Evolutionary conservation across 37 sponge, comb jelly and placozoan genomes (phyloP).

Genomic region (Petrosia ficiformis): DNA sequence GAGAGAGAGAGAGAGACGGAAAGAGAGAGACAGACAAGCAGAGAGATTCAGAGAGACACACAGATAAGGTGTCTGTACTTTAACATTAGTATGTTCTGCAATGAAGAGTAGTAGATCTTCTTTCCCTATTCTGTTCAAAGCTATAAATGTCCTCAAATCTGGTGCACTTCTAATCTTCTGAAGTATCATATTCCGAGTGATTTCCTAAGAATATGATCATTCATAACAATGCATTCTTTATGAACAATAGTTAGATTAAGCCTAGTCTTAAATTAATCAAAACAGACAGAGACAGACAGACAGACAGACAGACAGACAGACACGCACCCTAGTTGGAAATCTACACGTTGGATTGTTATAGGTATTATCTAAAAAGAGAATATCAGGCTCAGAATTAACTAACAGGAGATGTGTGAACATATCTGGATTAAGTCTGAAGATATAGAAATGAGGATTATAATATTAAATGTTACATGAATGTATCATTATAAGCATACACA

Average conservation of each 20-base stretch:
- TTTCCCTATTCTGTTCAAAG: neutral
- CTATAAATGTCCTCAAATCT: neutral
- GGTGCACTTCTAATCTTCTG: neutral
- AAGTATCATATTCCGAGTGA: neutral
- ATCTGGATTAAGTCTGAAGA: constrained; percentile 21
- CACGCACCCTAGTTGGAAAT: constrained; percentile 65
- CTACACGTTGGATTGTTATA: constrained; percentile 63
- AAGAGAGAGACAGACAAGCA: neutral
- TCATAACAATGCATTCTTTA: neutral
- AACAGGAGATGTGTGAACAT: constrained; percentile 40
- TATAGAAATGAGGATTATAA: neutral
- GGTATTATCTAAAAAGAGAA: constrained; percentile 91
- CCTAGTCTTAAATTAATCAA: neutral
- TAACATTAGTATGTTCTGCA: neutral
- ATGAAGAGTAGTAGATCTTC: neutral
- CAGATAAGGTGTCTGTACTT: neutral
- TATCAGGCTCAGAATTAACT: constrained; percentile 39
- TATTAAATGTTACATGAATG: too few relatives aligned
- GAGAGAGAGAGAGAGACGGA: neutral
- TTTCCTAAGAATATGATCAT: neutral
- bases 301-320: neutral
- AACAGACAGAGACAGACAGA: constrained; percentile 18
- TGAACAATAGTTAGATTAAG: neutral
- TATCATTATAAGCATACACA: too few relatives aligned
- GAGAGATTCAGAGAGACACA: neutral